Conservation (phyloP, 2,888 invertebrate genomes). For the Tupiocoris notatus region DNA sequence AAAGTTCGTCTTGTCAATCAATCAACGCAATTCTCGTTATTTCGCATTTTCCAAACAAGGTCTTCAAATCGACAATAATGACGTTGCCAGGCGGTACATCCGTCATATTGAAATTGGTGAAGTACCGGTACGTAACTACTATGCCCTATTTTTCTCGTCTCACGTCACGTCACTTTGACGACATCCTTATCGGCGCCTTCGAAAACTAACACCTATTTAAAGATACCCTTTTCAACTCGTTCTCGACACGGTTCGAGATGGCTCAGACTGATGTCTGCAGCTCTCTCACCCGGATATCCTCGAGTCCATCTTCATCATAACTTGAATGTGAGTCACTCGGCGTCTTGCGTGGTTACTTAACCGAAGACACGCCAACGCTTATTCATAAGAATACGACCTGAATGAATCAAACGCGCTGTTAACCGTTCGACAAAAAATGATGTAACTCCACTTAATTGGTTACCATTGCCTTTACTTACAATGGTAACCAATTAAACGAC, state of each 20-base stretch:
- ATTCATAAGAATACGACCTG: too few relatives aligned
- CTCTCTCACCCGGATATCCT: conserved; percentile 33
- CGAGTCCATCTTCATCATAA: conserved; percentile 7
- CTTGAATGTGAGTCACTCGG: not conserved
- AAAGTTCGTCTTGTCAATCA: too few relatives aligned
- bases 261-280: not conserved
- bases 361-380: not conserved
- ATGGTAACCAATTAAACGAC: too few relatives aligned
- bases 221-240: not conserved
- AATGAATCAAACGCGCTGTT: not conserved
- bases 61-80: too few relatives aligned
- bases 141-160: not conserved
- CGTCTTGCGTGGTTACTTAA: conserved; percentile 22
- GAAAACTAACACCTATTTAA: not conserved
- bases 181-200: not conserved
- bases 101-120: not conserved
- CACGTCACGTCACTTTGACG: too few relatives aligned
- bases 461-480: too few relatives aligned
- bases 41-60: too few relatives aligned
- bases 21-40: too few relatives aligned
- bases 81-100: too few relatives aligned
- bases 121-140: not conserved
- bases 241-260: not conserved
- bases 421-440: too few relatives aligned
- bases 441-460: too few relatives aligned